These are phyloP conservation scores for Rhea americana DNA, from an alignment of 2,113 vertebrate species.

Conservation along the genomic window DNA sequence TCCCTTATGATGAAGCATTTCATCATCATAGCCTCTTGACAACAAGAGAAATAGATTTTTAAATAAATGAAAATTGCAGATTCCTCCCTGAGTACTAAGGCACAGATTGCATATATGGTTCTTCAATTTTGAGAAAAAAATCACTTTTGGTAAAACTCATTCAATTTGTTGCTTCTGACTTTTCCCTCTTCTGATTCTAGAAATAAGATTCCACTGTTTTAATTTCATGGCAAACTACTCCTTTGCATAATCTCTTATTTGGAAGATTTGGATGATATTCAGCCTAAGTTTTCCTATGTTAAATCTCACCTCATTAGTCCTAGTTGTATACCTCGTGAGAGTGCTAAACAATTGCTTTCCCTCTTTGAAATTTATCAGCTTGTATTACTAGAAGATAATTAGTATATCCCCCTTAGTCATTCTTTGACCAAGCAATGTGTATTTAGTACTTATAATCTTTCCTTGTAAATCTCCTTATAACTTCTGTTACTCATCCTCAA, in stretches of 20 bases:
- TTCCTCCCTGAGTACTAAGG: neutral
- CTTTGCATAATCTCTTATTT: slow-evolving; percentile 27
- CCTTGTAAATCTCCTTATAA: neutral
- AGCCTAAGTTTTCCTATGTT: slow-evolving; percentile 6
- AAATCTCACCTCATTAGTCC: slow-evolving; percentile 35
- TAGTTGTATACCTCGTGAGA: neutral
- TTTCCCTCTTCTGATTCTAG: neutral
- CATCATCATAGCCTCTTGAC: neutral
- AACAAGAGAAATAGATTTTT: neutral
- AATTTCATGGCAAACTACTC: slow-evolving; percentile 1
- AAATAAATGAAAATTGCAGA: neutral
- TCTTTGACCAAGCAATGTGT: slow-evolving; percentile 1
- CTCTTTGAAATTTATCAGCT: slow-evolving; percentile 13
- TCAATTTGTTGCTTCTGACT: neutral
- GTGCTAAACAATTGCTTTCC: slow-evolving; percentile 25
- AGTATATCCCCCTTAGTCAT: slow-evolving; percentile 11
- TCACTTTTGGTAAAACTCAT: neutral
- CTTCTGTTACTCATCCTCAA: slow-evolving; percentile 11
- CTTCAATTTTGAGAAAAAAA: neutral
- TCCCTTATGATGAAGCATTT: neutral
- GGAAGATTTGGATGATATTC: neutral
- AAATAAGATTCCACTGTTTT: neutral
- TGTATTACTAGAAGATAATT: slow-evolving; percentile 24
- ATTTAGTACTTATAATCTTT: slow-evolving; percentile 34
- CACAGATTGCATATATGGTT: accelerated